Conservation (phyloP, 2,113 vertebrate genomes). For the Pomatorhinus ruficollis region DNA sequence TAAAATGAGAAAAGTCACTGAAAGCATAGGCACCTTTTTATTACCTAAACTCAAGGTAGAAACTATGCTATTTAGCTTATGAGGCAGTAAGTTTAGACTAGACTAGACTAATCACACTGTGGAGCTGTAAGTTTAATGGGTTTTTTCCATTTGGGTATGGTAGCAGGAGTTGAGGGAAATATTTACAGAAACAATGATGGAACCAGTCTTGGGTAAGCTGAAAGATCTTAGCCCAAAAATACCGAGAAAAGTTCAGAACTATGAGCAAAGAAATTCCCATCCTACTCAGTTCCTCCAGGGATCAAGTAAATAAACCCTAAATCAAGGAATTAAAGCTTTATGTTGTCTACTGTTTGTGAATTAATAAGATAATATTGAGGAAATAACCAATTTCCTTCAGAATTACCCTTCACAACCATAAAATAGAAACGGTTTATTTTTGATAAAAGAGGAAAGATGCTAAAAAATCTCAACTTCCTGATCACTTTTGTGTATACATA, state of each 20-base stretch:
- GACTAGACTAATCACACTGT: not conserved
- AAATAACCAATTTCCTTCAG: not conserved
- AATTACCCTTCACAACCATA: not conserved
- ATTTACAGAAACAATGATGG: not conserved
- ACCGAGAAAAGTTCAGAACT: not conserved
- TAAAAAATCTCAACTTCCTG: not conserved
- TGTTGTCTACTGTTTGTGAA: not conserved
- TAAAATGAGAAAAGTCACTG: not conserved
- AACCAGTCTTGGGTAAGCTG: not conserved
- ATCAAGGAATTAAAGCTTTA: not conserved
- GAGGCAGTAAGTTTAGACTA: not conserved
- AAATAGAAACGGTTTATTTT: not conserved
- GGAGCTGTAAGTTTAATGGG: not conserved
- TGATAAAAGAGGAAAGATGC: not conserved
- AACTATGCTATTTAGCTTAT: not conserved
- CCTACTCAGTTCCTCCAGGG: not conserved
- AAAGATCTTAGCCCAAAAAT: not conserved
- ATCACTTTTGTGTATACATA: not conserved
- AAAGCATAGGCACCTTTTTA: not conserved
- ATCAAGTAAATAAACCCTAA: not conserved
- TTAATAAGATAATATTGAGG: not conserved
- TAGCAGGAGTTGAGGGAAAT: not conserved
- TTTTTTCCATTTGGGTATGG: not conserved
- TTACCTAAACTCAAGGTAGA: not conserved
- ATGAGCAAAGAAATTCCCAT: not conserved